These are phyloP conservation scores for Theonella swinhoei DNA, from an alignment of 37 sponge, comb jelly and placozoan species.

Conservation along the genomic window DNA sequence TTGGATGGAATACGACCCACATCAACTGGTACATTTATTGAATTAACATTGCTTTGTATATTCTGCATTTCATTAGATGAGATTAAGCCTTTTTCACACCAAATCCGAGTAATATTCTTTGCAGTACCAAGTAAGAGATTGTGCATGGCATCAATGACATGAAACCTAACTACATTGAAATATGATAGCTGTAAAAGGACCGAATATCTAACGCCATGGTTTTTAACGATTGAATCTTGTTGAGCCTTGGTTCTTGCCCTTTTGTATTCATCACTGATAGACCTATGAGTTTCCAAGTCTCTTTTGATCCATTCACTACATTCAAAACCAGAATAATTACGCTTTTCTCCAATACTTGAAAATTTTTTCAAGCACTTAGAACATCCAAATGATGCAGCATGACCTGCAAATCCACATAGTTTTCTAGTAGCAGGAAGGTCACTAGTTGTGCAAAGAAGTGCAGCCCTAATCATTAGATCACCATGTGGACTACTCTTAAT, in stretches of 20 bases:
- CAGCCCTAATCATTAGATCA: too few species aligned
- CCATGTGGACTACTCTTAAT: not conserved
- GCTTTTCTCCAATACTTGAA: slow-evolving; percentile 8
- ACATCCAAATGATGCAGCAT: slow-evolving; percentile 43
- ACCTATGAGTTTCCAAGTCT: too few species aligned
- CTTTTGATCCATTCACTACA: slow-evolving; percentile 20
- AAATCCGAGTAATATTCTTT: too few species aligned
- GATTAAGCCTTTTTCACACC: too few species aligned
- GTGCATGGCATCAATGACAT: too few species aligned
- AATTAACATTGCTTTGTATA: slow-evolving; percentile 25
- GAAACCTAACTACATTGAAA: too few species aligned
- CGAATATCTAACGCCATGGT: slow-evolving; percentile 47
- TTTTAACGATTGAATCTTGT: too few species aligned
- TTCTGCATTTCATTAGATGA: not conserved
- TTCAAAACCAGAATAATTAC: slow-evolving; percentile 56
- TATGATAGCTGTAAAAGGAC: slow-evolving; percentile 35
- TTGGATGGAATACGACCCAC: slow-evolving; percentile 37
- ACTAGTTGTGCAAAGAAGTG: slow-evolving; percentile 18
- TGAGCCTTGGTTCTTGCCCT: too few species aligned
- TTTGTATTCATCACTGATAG: too few species aligned
- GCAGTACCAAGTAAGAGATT: too few species aligned
- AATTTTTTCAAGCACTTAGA: too few species aligned
- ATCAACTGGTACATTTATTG: slow-evolving; percentile 6
- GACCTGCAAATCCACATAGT: slow-evolving; percentile 48
- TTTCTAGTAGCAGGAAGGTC: too few species aligned